phyloP scores from a whole-genome alignment of 2,113 vertebrate genomes.

The Glareola pratincola region DNA sequence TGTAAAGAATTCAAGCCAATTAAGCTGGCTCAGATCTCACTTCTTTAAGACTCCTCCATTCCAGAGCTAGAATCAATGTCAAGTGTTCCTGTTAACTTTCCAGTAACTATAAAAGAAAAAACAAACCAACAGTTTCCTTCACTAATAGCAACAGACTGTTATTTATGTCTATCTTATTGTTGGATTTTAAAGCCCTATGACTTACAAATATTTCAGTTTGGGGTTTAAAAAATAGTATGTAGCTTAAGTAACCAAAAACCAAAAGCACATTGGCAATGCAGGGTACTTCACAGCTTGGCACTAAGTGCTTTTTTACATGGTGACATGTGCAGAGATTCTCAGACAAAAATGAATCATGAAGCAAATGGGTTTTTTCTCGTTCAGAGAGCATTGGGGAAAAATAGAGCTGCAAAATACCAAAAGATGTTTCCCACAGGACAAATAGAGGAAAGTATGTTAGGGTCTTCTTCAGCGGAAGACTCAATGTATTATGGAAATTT shows the following conservation, averaged over 20 bases:
- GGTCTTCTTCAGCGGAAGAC: neutral
- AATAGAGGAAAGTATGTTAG: neutral
- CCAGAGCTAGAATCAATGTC: neutral
- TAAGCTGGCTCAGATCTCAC: neutral
- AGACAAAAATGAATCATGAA: slow-evolving; percentile 34
- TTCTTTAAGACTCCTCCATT: neutral
- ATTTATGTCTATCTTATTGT: neutral
- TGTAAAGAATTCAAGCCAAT: slow-evolving; percentile 13
- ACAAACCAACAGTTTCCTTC: neutral
- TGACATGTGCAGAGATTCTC: slow-evolving; percentile 34
- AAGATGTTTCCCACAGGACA: neutral
- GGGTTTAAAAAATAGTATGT: neutral
- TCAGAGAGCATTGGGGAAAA: neutral
- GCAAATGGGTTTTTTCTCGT: neutral
- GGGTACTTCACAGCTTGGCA: neutral
- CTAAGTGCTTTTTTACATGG: neutral
- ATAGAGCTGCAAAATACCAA: neutral
- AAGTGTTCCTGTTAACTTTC: neutral
- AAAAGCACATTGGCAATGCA: neutral
- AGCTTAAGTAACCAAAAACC: neutral
- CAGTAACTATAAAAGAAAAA: neutral
- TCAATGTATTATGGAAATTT: neutral
- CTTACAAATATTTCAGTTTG: neutral
- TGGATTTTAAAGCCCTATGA: neutral
- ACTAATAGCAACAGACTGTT: neutral